A percentile compares a stretch with the other conserved stretches of the same genome.
phyloP scores from a whole-genome alignment of 2,888 invertebrate genomes.

The Geotrupes spiniger region DNA sequence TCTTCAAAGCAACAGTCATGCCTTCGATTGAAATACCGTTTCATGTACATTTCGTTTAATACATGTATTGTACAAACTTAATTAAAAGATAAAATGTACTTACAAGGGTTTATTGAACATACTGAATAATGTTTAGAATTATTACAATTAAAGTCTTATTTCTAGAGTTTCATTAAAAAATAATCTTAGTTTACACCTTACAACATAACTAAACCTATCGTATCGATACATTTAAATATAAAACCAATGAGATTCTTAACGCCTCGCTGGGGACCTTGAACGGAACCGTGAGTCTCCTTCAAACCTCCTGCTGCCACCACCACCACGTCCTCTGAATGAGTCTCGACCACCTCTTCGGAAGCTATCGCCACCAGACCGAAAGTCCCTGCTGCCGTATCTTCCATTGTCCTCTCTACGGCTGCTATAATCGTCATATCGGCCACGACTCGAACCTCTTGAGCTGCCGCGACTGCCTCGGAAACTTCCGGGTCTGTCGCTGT shows the following conservation, averaged over 20 bases:
- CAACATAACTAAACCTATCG: no score
- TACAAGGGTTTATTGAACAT: no score
- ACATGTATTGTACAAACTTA: no score
- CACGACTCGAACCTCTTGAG: slow-evolving; percentile 32
- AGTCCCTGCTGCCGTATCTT: slow-evolving; percentile 28
- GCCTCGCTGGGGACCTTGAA: slow-evolving; percentile 36
- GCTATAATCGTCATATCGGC: slow-evolving; percentile 43
- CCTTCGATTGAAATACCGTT: no score
- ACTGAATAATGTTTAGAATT: no score
- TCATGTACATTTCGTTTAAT: no score
- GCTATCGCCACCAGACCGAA: slow-evolving; percentile 33
- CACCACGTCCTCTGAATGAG: slow-evolving; percentile 37
- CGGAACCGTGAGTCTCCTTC: slow-evolving; percentile 34
- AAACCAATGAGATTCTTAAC: slow-evolving; percentile 10
- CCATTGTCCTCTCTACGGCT: slow-evolving; percentile 31
- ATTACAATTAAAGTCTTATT: no score
- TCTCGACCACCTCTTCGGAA: slow-evolving; percentile 46
- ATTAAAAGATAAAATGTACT: no score
- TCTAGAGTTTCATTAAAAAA: no score
- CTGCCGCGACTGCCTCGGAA: slow-evolving; percentile 50
- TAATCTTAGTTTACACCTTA: no score
- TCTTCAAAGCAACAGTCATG: no score
- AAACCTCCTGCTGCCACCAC: slow-evolving; percentile 37
- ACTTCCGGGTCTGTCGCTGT: slow-evolving; percentile 44
- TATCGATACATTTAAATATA: slow-evolving; percentile 1